Percentiles rank a stretch among this genome's conserved stretches.
Conservation (phyloP, 53 echinoderm and acorn worm genomes). For the Apostichopus leukothele region DNA sequence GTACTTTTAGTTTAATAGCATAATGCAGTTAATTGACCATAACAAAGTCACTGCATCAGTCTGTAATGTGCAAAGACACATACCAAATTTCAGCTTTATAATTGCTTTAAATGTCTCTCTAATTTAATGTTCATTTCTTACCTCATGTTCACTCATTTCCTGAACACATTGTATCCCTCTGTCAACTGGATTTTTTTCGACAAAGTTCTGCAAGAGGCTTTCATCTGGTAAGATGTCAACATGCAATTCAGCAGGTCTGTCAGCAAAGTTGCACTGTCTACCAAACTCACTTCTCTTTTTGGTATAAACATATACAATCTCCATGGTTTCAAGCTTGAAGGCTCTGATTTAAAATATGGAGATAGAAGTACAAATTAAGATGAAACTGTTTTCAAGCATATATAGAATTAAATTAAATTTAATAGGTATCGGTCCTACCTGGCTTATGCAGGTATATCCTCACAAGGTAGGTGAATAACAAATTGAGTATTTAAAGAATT, state of each 20-base stretch:
- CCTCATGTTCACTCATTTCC: slow-evolving; percentile 94
- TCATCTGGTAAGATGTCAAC: slow-evolving; percentile 98
- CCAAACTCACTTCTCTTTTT: slow-evolving; percentile 99
- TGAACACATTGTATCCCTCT: slow-evolving; percentile 99
- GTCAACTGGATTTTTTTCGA: slow-evolving; percentile 98
- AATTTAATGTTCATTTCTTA: background rate
- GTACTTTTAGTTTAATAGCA: no score
- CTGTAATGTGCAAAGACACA: no score
- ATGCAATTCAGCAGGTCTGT: slow-evolving; percentile 97
- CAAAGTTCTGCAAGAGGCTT: slow-evolving; percentile 83
- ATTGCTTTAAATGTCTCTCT: background rate
- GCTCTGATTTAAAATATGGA: background rate
- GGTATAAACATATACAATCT: slow-evolving; percentile 99
- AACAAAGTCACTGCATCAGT: no score
- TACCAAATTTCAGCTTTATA: background rate
- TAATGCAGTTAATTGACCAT: no score
- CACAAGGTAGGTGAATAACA: no score
- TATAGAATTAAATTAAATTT: no score
- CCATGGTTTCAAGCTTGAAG: slow-evolving; percentile 60
- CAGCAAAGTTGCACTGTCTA: slow-evolving; percentile 99
- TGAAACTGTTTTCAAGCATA: no score
- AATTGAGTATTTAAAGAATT: no score
- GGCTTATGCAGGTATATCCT: no score
- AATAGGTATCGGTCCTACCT: no score
- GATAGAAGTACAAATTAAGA: background rate